A percentile compares a stretch with the other conserved stretches of the same genome.
Evolutionary conservation across 2,797 vertebrate genomes (phyloP).

Genomic region (Melanotaenia boesemani): DNA sequence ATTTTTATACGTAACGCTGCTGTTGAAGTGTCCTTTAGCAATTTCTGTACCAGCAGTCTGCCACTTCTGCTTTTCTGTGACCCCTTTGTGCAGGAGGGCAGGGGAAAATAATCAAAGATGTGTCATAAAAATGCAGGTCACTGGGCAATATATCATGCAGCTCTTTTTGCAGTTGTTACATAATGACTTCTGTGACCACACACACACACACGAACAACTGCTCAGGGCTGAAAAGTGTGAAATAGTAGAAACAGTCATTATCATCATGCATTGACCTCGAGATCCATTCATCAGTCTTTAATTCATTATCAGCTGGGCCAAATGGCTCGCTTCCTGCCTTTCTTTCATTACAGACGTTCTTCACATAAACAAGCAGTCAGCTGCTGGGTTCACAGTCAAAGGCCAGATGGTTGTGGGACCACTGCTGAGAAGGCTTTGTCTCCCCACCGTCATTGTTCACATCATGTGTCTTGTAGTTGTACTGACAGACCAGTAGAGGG

Average conservation of each 20-base stretch:
- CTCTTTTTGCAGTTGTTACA: constrained; percentile 31
- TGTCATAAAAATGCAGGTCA: constrained; percentile 38
- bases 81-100: constrained; percentile 18
- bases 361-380: constrained; percentile 63
- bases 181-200: constrained; percentile 44
- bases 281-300: constrained; percentile 63
- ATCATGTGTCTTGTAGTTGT: constrained; percentile 44
- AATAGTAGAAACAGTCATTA: constrained; percentile 49
- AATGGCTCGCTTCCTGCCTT: constrained; percentile 56
- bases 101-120: constrained; percentile 29
- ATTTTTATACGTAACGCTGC: constrained; percentile 3
- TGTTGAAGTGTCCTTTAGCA: constrained; percentile 20
- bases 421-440: constrained; percentile 60
- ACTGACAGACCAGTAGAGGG: constrained; percentile 76
- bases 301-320: constrained; percentile 67
- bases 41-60: constrained; percentile 8
- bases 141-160: constrained; percentile 10
- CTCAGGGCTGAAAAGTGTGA: constrained; percentile 28
- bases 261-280: constrained; percentile 57
- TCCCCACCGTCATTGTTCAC: constrained; percentile 41
- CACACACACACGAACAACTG: constrained; percentile 21
- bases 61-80: constrained; percentile 17
- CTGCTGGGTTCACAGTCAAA: constrained; percentile 55
- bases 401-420: constrained; percentile 68
- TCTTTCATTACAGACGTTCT: constrained; percentile 56